Evolutionary conservation across 2,888 invertebrate species (phyloP).

Genomic region (Spisula subtruncata): DNA sequence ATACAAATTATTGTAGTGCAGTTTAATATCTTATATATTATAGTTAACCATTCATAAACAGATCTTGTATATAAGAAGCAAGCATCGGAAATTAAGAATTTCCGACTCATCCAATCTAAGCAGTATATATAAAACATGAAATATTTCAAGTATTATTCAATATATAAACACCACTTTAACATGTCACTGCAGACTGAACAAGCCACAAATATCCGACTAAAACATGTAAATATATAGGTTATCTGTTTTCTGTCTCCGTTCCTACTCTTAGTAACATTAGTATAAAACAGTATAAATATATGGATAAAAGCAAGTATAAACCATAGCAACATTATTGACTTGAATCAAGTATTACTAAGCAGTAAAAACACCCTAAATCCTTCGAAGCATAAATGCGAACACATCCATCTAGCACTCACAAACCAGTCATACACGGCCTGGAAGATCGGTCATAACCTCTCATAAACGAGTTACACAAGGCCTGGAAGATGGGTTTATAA

Average conservation of each 20-base stretch:
- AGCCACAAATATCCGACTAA: slow-evolving; percentile 2
- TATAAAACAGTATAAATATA: not conserved
- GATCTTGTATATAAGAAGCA: not conserved
- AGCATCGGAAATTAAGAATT: not conserved
- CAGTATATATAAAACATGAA: not conserved
- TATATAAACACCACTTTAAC: not conserved
- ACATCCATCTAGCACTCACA: not conserved
- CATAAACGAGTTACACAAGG: not conserved
- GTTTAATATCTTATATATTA: not conserved
- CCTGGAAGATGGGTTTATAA: not conserved
- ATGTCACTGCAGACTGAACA: not conserved
- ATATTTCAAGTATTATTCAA: not conserved
- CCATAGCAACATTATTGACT: not conserved
- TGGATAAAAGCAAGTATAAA: not conserved
- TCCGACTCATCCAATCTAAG: not conserved
- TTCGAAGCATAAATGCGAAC: slow-evolving; percentile 16
- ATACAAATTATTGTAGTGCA: not conserved
- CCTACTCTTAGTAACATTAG: not conserved
- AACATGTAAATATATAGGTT: not conserved
- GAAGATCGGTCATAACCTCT: slow-evolving; percentile 34
- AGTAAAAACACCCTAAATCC: slow-evolving; percentile 9
- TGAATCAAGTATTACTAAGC: slow-evolving; percentile 1
- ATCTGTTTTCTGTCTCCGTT: slow-evolving; percentile 1
- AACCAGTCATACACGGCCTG: not conserved
- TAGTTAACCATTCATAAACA: not conserved